Percentiles rank a stretch among this genome's conserved stretches.
Conservation (phyloP, 2,797 vertebrate species). For the Myotis findleyi region DNA sequence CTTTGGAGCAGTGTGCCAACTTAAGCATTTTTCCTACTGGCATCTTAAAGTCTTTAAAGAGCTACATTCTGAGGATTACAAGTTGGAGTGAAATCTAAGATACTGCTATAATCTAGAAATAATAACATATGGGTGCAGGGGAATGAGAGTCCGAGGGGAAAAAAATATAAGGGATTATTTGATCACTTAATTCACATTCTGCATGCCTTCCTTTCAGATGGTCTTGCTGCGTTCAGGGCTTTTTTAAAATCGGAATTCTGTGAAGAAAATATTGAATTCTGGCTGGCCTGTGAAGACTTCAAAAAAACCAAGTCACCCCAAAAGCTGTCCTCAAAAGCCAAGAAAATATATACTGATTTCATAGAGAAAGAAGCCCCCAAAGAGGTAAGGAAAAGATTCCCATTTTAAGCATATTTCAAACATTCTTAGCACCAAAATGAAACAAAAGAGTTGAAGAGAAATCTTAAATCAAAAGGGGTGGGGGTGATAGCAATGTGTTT, state of each 20-base stretch:
- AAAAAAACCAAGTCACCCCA: slow-evolving; percentile 91
- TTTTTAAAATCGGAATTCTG: slow-evolving; percentile 98
- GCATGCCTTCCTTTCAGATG: slow-evolving; percentile 87
- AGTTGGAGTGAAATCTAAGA: not conserved
- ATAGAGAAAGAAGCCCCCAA: slow-evolving; percentile 95
- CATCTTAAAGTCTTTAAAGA: slow-evolving; percentile 22
- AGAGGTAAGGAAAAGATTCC: slow-evolving; percentile 89
- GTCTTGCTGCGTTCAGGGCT: slow-evolving; percentile 94
- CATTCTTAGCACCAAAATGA: not conserved
- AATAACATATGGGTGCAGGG: not conserved
- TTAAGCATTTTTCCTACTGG: slow-evolving; percentile 44
- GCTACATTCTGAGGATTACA: slow-evolving; percentile 6
- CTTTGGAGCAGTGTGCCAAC: not conserved
- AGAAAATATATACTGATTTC: slow-evolving; percentile 96
- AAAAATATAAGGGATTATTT: slow-evolving; percentile 48
- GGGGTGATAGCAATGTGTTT: not conserved
- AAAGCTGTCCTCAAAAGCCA: slow-evolving; percentile 93
- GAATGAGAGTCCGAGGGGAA: not conserved
- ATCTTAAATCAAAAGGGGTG: not conserved
- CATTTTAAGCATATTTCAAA: not conserved
- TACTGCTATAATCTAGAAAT: not conserved
- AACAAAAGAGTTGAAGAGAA: not conserved
- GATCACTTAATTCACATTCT: not conserved
- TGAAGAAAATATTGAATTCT: slow-evolving; percentile 98
- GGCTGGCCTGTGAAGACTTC: slow-evolving; percentile 97